Evolutionary conservation across 2,888 invertebrate genomes (phyloP), one percentile per base, ranked within the genome.

Genomic region (Platerodrilus igneus): DNA sequence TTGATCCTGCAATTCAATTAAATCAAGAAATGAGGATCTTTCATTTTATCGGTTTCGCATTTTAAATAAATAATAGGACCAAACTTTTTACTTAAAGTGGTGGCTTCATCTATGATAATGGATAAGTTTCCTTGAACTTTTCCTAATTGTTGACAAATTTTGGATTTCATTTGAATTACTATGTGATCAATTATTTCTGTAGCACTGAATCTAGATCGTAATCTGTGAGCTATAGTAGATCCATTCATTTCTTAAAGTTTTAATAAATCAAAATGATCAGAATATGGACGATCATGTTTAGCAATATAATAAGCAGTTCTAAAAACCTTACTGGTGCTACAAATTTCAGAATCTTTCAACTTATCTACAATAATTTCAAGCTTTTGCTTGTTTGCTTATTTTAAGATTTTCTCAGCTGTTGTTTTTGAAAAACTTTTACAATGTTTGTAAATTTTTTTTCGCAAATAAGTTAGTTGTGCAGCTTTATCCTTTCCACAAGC

Each of bases 241-340:
- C 30, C 30, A 10, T 30, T 30, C 19, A 30, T 9, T 11, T 30
- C n/a, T 13, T 30, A 19, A 19, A 30, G 30, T 19, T 30, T 11
- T 19, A 30, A 18, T 18, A 30, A 9, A 9, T 19, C 30, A 19
- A 19, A 18, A 19, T 30, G 19, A 30, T 30, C 30, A 10, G 19
- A 19, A 30, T 19, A 30, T 18, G 30, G 30, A 2, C 30, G 18
- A 19, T 30, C 28, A 16, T 28, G 28, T 30, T 30, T 30, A 18
- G 30, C 18, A 11, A 32, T 11, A 21, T 32, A 32, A 15, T 32
- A 32, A 13, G 22, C 31, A 14, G 31, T 21, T n/a, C n/a, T n/a
- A n/a, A n/a, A n/a, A n/a, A n/a, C n/a, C n/a, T n/a, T n/a, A n/a
- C n/a, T n/a, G n/a, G n/a, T n/a, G n/a, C n/a, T n/a, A n/a, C n/a